Percentiles rank a stretch among this genome's conserved stretches.
Evolutionary conservation across 2,888 invertebrate species (phyloP).

Genomic region (Pyrrhia umbra): DNA sequence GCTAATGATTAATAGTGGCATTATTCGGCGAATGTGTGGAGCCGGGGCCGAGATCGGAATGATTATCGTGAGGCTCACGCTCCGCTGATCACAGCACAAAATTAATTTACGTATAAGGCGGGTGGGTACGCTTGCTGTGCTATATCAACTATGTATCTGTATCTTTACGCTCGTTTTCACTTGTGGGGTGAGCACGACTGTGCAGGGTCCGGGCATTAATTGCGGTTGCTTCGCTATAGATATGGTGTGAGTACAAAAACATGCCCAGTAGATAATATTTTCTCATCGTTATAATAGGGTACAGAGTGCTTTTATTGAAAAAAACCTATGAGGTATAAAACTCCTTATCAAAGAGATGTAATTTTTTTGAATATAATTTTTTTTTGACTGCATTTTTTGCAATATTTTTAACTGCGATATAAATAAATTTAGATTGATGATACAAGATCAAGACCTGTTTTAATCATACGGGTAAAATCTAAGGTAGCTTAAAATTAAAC

Average conservation of each 20-base stretch:
- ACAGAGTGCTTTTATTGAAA: too few relatives aligned
- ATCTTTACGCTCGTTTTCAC: constrained; percentile 55
- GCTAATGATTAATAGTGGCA: constrained; percentile 79
- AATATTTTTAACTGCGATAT: too few relatives aligned
- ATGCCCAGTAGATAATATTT: not conserved
- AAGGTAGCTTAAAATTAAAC: not conserved
- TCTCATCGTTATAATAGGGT: too few relatives aligned
- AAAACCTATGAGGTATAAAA: too few relatives aligned
- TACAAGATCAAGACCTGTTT: too few relatives aligned
- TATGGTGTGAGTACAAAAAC: not conserved
- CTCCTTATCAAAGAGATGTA: too few relatives aligned
- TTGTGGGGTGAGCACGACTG: constrained; percentile 43
- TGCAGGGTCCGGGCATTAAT: constrained; percentile 41
- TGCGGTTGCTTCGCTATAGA: constrained; percentile 9
- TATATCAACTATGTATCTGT: constrained; percentile 51
- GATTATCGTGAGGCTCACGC: constrained; percentile 83
- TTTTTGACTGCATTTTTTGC: too few relatives aligned
- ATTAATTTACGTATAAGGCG: constrained; percentile 84
- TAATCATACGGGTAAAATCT: not conserved
- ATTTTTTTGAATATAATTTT: too few relatives aligned
- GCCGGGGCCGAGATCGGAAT: constrained; percentile 77
- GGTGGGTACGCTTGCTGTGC: constrained; percentile 49
- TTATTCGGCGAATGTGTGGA: constrained; percentile 74
- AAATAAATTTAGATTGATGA: too few relatives aligned
- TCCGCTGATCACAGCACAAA: constrained; percentile 83